These are phyloP conservation scores for Drosophila miranda DNA, from an alignment of 1,140 invertebrate genomes.

Conservation along the genomic window DNA sequence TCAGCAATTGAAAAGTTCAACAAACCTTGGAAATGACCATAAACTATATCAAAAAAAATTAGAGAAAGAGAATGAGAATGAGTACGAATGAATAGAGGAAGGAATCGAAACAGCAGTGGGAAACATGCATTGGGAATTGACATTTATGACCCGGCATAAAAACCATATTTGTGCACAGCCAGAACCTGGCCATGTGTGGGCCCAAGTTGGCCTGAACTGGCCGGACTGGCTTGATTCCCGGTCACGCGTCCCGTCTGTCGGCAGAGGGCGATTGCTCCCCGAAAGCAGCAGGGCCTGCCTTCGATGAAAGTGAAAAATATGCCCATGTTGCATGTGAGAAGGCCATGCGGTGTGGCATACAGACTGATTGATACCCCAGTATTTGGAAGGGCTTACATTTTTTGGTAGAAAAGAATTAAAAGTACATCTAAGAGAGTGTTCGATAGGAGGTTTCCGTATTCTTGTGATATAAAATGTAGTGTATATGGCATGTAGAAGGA, in stretches of 20 bases:
- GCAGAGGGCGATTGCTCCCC: slow-evolving; percentile 5
- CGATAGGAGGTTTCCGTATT: too few relatives aligned
- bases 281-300: neutral
- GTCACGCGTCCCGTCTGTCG: slow-evolving; percentile 30
- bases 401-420: too few relatives aligned
- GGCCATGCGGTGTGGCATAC: too few relatives aligned
- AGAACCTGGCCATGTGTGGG: slow-evolving; percentile 28
- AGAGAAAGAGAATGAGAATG: slow-evolving; percentile 34
- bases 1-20: slow-evolving; percentile 69
- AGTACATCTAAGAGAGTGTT: too few relatives aligned
- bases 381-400: too few relatives aligned
- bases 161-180: slow-evolving; percentile 39
- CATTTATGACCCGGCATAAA: slow-evolving; percentile 60
- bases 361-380: too few relatives aligned
- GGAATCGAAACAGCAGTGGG: slow-evolving; percentile 61
- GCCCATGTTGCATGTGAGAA: neutral
- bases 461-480: too few relatives aligned
- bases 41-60: slow-evolving; percentile 54
- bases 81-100: slow-evolving; percentile 1
- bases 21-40: slow-evolving; percentile 59
- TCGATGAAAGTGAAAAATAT: slow-evolving; percentile 57
- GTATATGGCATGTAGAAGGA: too few relatives aligned
- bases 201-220: slow-evolving; percentile 12
- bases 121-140: slow-evolving; percentile 72
- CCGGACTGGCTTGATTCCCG: neutral